These are phyloP conservation scores for Alethe castanea DNA, from an alignment of 2,113 vertebrate species.

Conservation along the genomic window DNA sequence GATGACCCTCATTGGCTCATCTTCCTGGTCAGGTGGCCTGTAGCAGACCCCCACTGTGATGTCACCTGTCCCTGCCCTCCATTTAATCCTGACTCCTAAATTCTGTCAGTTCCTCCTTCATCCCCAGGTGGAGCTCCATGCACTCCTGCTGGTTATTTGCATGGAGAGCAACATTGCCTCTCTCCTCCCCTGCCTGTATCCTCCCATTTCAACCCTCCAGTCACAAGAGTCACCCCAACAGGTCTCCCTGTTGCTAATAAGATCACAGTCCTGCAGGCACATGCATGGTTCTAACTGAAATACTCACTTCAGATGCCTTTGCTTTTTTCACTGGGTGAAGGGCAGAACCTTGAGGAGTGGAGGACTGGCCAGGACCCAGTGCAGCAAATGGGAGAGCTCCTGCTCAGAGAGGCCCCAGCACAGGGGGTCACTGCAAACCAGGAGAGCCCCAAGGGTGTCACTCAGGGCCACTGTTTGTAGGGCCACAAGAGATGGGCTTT, in stretches of 20 bases:
- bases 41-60: not conserved
- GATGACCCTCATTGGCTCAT: not conserved
- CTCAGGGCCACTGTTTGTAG: not conserved
- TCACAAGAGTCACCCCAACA: not conserved
- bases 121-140: not conserved
- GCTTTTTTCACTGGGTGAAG: not conserved
- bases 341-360: not conserved
- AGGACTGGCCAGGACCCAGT: not conserved
- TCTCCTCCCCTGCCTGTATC: not conserved
- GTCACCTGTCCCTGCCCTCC: not conserved
- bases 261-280: not conserved
- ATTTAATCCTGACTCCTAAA: not conserved
- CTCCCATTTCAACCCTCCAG: not conserved
- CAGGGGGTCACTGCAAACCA: not conserved
- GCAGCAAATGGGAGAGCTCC: not conserved
- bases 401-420: not conserved
- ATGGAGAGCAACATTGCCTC: not conserved
- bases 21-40: not conserved
- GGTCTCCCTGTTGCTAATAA: not conserved
- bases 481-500: not conserved
- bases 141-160: not conserved
- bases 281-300: not conserved
- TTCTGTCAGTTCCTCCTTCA: not conserved
- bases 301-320: not conserved
- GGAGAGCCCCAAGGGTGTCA: not conserved